These are phyloP conservation scores for Lasioglossum morio DNA, from an alignment of 2,888 invertebrate genomes.

Conservation along the genomic window DNA sequence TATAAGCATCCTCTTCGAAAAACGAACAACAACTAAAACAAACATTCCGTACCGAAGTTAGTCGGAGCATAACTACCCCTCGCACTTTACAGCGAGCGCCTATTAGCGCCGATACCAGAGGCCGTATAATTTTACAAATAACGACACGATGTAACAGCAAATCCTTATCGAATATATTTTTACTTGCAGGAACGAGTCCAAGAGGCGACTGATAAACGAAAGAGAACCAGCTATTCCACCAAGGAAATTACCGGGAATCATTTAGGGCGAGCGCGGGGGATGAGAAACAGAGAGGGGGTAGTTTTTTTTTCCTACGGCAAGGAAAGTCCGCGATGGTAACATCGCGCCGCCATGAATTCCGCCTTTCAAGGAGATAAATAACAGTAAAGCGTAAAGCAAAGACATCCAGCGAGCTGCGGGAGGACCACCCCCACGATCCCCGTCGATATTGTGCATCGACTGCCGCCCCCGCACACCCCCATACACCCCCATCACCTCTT, in stretches of 20 bases:
- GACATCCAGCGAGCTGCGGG: slow-evolving; percentile 66
- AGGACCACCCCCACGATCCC: slow-evolving; percentile 36
- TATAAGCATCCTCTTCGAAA: no score
- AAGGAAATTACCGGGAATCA: slow-evolving; percentile 48
- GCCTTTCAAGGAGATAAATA: slow-evolving; percentile 76
- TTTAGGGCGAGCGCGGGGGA: slow-evolving; percentile 16
- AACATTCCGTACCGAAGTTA: neutral
- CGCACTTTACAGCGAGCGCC: neutral
- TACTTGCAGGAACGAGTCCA: neutral
- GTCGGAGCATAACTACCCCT: neutral
- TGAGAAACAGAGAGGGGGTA: neutral
- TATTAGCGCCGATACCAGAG: slow-evolving; percentile 1
- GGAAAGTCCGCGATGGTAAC: slow-evolving; percentile 35
- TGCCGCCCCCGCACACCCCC: slow-evolving; percentile 23
- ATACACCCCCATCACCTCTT: slow-evolving; percentile 26
- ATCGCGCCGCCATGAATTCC: slow-evolving; percentile 51
- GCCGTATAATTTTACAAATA: slow-evolving; percentile 1
- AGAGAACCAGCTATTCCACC: slow-evolving; percentile 22
- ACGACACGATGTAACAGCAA: slow-evolving; percentile 6
- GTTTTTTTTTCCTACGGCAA: slow-evolving; percentile 24
- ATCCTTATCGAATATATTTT: neutral
- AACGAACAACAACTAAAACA: no score
- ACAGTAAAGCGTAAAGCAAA: slow-evolving; percentile 75
- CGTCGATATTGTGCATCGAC: slow-evolving; percentile 61
- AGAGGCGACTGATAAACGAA: slow-evolving; percentile 31